These are phyloP conservation scores for Laspeyria flexula DNA, from an alignment of 2,888 invertebrate genomes.

Conservation along the genomic window DNA sequence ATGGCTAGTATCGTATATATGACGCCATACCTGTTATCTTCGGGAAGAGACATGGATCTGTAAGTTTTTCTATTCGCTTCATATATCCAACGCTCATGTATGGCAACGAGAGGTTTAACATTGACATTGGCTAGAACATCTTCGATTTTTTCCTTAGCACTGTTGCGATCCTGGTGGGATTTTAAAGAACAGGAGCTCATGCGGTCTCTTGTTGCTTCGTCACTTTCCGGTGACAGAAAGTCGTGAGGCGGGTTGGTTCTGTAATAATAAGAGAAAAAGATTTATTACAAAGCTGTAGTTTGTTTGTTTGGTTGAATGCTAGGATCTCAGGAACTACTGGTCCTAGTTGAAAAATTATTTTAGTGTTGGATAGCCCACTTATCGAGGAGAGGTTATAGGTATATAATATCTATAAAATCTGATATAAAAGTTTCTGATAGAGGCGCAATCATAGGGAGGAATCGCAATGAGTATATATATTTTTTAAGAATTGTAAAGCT, in stretches of 20 bases:
- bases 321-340: too few species aligned
- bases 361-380: too few species aligned
- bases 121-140: constrained; percentile 69
- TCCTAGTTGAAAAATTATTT: too few species aligned
- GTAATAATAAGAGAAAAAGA: constrained; percentile 13
- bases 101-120: constrained; percentile 79
- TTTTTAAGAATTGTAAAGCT: too few species aligned
- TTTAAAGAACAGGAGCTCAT: constrained; percentile 60
- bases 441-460: too few species aligned
- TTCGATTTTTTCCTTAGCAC: constrained; percentile 51
- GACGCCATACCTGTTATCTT: constrained; percentile 72
- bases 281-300: not conserved
- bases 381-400: too few species aligned
- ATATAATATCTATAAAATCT: too few species aligned
- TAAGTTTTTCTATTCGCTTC: constrained; percentile 75
- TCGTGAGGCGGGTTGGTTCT: constrained; percentile 57
- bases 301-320: too few species aligned
- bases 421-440: too few species aligned
- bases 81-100: constrained; percentile 81
- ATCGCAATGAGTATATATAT: too few species aligned
- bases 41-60: constrained; percentile 74
- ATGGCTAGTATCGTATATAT: too few species aligned
- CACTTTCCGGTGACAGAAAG: constrained; percentile 53
- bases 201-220: constrained; percentile 49
- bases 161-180: constrained; percentile 37